These are phyloP conservation scores for Lathronympha strigana DNA, from an alignment of 2,888 invertebrate genomes.

Conservation along the genomic window DNA sequence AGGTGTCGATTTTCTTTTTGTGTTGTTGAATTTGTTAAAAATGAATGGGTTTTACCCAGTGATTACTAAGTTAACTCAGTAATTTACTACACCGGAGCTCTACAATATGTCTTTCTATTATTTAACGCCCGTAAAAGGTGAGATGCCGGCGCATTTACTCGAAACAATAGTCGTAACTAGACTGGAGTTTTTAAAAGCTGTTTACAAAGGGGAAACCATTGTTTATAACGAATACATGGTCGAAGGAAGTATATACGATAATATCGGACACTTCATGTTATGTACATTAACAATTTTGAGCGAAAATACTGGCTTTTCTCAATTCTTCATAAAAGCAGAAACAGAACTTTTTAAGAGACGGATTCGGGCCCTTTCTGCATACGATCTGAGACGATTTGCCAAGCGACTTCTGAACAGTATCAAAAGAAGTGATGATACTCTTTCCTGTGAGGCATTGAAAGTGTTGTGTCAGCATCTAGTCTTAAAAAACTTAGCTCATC, in stretches of 20 bases:
- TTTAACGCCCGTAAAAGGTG: conserved; percentile 81
- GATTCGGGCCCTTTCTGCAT: conserved; percentile 57
- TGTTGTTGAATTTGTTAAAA: no score
- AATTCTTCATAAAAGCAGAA: conserved; percentile 68
- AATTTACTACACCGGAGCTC: not conserved
- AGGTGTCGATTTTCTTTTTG: no score
- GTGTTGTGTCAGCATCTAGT: conserved; percentile 64
- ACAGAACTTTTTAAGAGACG: conserved; percentile 62
- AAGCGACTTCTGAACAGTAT: conserved; percentile 65
- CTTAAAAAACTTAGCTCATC: conserved; percentile 67
- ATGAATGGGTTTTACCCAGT: no score
- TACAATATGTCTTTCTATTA: conserved; percentile 82
- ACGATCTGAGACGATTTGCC: conserved; percentile 68
- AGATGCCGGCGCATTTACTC: conserved; percentile 78
- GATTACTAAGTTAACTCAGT: not conserved
- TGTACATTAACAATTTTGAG: conserved; percentile 70
- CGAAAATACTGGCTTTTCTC: conserved; percentile 59
- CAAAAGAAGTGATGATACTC: conserved; percentile 54
- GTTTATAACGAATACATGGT: conserved; percentile 82
- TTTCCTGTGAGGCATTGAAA: conserved; percentile 56
- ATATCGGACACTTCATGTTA: conserved; percentile 84
- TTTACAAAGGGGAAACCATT: conserved; percentile 58
- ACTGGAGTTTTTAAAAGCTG: conserved; percentile 75
- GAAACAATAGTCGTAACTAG: conserved; percentile 81
- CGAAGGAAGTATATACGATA: conserved; percentile 84